phyloP scores from a whole-genome alignment of 37 sponge, comb jelly and placozoan species.

The Haliclona indistincta region DNA sequence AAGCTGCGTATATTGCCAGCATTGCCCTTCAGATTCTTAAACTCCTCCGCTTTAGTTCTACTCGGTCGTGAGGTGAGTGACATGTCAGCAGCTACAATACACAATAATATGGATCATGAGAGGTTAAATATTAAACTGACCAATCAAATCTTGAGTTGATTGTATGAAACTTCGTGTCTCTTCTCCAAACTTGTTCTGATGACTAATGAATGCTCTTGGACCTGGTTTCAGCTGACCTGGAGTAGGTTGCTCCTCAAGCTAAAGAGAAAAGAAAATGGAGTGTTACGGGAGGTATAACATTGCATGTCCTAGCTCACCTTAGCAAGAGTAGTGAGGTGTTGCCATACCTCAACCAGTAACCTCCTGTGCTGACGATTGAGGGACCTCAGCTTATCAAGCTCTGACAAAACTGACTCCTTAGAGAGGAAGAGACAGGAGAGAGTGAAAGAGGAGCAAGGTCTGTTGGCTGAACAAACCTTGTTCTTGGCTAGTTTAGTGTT shows the following conservation, averaged over 20 bases:
- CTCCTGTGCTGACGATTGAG: conserved; percentile 67
- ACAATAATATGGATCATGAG: neutral
- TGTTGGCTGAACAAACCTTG: neutral
- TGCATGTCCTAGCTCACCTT: conserved; percentile 36
- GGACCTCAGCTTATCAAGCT: conserved; percentile 75
- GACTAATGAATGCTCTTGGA: conserved; percentile 71
- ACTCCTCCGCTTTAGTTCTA: conserved; percentile 48
- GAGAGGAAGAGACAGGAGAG: too few relatives aligned
- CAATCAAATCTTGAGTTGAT: conserved; percentile 72
- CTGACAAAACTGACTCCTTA: conserved; percentile 69
- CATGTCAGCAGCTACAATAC: conserved; percentile 63
- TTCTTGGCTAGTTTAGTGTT: conserved; percentile 3
- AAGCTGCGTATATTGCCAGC: conserved; percentile 55
- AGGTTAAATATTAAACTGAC: conserved; percentile 5
- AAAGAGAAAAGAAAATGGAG: neutral
- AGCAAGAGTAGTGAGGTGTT: conserved; percentile 74
- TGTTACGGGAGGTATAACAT: neutral
- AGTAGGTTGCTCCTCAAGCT: conserved; percentile 74
- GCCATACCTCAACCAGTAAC: conserved; percentile 82
- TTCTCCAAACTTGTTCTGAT: conserved; percentile 73
- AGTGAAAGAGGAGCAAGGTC: too few relatives aligned
- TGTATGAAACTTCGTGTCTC: conserved; percentile 62
- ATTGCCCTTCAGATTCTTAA: conserved; percentile 29
- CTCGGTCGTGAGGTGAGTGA: conserved; percentile 69
- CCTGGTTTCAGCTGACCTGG: conserved; percentile 71